Evolutionary conservation across 2,797 vertebrate genomes (phyloP).

Genomic region (Babyrousa celebensis): DNA sequence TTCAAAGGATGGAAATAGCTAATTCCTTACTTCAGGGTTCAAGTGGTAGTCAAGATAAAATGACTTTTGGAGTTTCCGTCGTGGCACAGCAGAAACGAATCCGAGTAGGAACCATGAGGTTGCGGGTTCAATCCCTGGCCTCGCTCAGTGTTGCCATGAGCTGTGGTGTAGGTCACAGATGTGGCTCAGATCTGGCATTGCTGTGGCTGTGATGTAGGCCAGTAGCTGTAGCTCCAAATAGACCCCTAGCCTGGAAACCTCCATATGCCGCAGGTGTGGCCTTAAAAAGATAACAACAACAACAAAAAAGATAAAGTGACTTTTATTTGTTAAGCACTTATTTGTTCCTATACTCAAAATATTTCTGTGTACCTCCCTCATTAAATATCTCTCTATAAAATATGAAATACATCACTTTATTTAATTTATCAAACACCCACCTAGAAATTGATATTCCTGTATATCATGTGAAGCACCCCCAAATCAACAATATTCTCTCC

Average conservation of each 20-base stretch:
- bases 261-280: too few relatives aligned
- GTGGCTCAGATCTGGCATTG: too few relatives aligned
- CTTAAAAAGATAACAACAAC: too few relatives aligned
- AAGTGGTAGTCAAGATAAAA: neutral
- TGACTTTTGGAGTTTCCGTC: too few relatives aligned
- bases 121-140: too few relatives aligned
- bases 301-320: neutral
- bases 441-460: neutral
- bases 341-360: neutral
- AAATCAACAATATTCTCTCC: neutral
- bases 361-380: neutral
- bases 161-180: too few relatives aligned
- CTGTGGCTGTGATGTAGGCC: too few relatives aligned
- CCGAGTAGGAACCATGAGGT: too few relatives aligned
- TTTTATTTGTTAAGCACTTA: neutral
- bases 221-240: too few relatives aligned
- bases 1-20: neutral
- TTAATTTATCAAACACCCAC: neutral
- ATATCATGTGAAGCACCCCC: neutral
- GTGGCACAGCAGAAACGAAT: too few relatives aligned
- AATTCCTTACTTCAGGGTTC: constrained; percentile 7
- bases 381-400: neutral
- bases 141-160: too few relatives aligned
- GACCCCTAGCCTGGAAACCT: too few relatives aligned
- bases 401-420: neutral